Evolutionary conservation across 2,113 vertebrate genomes (phyloP).

Genomic region (Ciconia stormi): DNA sequence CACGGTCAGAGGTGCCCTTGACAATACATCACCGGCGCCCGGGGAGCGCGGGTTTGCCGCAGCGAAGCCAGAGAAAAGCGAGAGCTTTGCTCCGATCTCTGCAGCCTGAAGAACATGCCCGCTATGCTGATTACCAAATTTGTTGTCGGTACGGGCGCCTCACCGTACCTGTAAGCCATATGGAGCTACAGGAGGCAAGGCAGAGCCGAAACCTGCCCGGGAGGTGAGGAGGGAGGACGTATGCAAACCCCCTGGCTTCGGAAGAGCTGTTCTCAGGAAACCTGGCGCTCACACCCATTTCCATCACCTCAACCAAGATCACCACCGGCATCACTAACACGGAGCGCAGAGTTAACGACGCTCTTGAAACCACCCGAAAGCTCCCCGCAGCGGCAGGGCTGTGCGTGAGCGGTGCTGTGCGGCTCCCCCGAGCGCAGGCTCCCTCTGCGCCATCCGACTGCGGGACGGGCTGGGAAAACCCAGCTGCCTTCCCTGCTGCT

Average conservation of each 20-base stretch:
- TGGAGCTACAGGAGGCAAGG: not conserved
- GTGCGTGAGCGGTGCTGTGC: rapidly evolving
- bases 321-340: not conserved
- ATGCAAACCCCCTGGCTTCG: not conserved
- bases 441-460: not conserved
- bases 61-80: not conserved
- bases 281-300: not conserved
- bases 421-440: not conserved
- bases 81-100: not conserved
- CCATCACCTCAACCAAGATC: not conserved
- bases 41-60: not conserved
- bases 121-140: rapidly evolving
- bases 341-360: not conserved
- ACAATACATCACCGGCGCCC: not conserved
- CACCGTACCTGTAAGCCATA: rapidly evolving
- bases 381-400: not conserved
- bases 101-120: not conserved
- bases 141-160: not conserved
- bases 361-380: not conserved
- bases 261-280: not conserved
- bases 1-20: not conserved
- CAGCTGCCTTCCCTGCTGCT: not conserved
- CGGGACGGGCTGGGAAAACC: not conserved
- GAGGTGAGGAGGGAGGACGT: not conserved
- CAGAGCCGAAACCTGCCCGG: not conserved